Evolutionary conservation across 30 jellyfish, hydroid and myxozoan species (phyloP).

Genomic region (Hydractinia echinata): DNA sequence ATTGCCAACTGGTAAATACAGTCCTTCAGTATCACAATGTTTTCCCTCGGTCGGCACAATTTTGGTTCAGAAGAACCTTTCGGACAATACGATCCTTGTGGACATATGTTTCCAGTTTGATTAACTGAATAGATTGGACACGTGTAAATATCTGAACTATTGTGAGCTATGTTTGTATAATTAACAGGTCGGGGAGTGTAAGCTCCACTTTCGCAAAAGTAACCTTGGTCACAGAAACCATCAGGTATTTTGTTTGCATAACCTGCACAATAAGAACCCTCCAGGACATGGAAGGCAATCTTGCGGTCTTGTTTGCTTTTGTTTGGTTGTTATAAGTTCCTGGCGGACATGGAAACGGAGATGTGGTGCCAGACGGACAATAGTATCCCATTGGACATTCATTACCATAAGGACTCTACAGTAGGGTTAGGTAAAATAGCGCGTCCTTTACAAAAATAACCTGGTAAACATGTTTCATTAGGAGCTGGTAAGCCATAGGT

Average conservation of each 20-base stretch:
- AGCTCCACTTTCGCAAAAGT: slow-evolving; percentile 73
- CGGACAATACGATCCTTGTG: slow-evolving; percentile 81
- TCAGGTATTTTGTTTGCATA: slow-evolving; percentile 71
- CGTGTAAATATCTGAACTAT: slow-evolving; percentile 59
- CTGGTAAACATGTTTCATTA: slow-evolving; percentile 78
- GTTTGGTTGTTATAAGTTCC: slow-evolving; percentile 88
- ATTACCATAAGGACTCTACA: slow-evolving; percentile 64
- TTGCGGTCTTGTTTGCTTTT: slow-evolving; percentile 59
- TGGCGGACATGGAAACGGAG: slow-evolving; percentile 94
- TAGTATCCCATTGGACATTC: slow-evolving; percentile 84
- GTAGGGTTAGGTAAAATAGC: slow-evolving; percentile 59
- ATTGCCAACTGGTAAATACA: slow-evolving; percentile 76
- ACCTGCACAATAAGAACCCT: slow-evolving; percentile 75
- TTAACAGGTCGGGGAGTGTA: slow-evolving; percentile 67
- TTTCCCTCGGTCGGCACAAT: slow-evolving; percentile 85
- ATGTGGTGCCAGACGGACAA: slow-evolving; percentile 75
- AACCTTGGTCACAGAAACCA: slow-evolving; percentile 80
- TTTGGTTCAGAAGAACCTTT: slow-evolving; percentile 66
- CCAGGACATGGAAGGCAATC: slow-evolving; percentile 94
- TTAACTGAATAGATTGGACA: slow-evolving; percentile 90
- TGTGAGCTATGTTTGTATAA: slow-evolving; percentile 46
- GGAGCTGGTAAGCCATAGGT: slow-evolving; percentile 78
- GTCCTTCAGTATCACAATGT: slow-evolving; percentile 62
- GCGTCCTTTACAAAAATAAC: slow-evolving; percentile 77
- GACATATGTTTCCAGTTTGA: slow-evolving; percentile 89